A percentile compares a stretch with the other conserved stretches of the same genome.
phyloP scores from a whole-genome alignment of 1,140 invertebrate species.

The Babylonia areolata region DNA sequence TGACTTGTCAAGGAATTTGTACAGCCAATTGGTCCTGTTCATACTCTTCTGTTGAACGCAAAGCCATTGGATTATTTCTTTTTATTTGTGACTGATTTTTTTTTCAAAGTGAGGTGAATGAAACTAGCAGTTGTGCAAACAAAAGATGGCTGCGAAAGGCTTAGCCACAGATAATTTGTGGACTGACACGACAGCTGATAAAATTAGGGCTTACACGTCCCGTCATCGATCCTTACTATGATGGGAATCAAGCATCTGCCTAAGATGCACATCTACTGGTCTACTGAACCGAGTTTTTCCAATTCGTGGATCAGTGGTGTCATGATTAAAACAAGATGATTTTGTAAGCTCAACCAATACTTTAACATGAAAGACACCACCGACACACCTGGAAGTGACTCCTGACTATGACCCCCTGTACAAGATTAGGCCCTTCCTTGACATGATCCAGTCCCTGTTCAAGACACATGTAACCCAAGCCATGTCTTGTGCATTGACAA shows the following conservation, averaged over 20 bases:
- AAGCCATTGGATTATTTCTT: slow-evolving; percentile 6
- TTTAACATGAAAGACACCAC: neutral
- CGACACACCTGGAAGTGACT: neutral
- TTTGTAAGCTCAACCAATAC: slow-evolving; percentile 6
- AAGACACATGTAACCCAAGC: neutral
- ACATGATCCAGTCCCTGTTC: neutral
- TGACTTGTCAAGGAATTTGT: neutral
- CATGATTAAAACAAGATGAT: neutral
- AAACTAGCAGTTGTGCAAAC: neutral
- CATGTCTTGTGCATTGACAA: neutral
- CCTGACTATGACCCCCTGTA: neutral
- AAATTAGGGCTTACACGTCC: neutral
- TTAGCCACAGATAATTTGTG: neutral
- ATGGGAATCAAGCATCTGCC: slow-evolving; percentile 2
- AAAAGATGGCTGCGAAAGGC: neutral
- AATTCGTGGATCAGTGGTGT: neutral
- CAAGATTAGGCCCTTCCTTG: neutral
- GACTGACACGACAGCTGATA: neutral
- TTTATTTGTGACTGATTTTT: neutral
- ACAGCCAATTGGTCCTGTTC: neutral
- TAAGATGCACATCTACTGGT: neutral
- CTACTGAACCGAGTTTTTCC: neutral
- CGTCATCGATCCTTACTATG: neutral
- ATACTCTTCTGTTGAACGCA: neutral
- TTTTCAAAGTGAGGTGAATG: neutral